A percentile compares a stretch with the other conserved stretches of the same genome.
Evolutionary conservation across 2,888 invertebrate species (phyloP).

Genomic region (Mechanitis messenoides): DNA sequence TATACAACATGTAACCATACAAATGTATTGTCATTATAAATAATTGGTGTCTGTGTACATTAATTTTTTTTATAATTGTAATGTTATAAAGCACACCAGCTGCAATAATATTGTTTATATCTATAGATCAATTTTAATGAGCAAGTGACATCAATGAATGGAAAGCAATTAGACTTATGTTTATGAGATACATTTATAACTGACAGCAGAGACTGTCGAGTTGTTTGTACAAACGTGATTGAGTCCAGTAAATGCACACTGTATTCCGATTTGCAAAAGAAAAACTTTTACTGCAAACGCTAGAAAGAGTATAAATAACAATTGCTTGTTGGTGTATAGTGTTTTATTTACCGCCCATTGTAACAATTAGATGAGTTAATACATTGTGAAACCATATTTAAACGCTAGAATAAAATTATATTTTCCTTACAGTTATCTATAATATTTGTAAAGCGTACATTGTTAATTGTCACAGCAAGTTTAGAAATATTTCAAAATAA

Average conservation of each 20-base stretch:
- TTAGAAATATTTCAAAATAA: constrained; percentile 1
- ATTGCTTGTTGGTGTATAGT: background rate
- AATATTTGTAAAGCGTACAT: constrained; percentile 6
- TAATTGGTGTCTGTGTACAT: no score
- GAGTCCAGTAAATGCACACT: background rate
- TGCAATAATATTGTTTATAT: no score
- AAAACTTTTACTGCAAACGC: background rate
- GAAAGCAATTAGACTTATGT: background rate
- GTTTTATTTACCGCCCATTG: background rate
- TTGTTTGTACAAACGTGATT: background rate
- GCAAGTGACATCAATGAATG: no score
- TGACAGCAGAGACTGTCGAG: background rate
- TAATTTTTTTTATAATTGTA: no score
- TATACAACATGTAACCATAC: no score
- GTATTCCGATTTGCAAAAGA: background rate
- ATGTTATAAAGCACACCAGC: no score
- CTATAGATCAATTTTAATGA: no score
- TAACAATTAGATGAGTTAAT: constrained; percentile 7
- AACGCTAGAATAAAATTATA: constrained; percentile 24
- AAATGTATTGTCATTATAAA: no score
- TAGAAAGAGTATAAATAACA: background rate
- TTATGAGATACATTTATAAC: background rate
- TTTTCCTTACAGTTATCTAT: constrained; percentile 23
- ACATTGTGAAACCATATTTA: constrained; percentile 4
- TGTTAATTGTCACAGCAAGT: background rate